Evolutionary conservation across 2,888 invertebrate species (phyloP), one percentile per base, ranked within the genome.

Genomic region (Empis stercorea): DNA sequence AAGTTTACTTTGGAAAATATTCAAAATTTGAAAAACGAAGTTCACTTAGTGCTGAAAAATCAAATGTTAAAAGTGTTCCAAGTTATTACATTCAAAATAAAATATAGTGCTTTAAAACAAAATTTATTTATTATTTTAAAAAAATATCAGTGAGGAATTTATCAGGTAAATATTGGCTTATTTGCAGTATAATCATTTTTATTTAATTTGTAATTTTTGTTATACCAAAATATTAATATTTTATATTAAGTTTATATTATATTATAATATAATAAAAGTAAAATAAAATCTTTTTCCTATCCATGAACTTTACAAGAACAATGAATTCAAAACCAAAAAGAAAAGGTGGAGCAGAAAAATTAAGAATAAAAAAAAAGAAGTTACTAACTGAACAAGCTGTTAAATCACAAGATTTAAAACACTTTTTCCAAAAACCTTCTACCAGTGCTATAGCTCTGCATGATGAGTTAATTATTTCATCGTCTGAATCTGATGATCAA

Each of bases 331-430:
- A 42, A 42, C 42, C 42, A 4, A 42, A 42, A 43, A 43, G 43
- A 43, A 43, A 43, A 43, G 17, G 43, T 34, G 43, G 43, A 43
- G 34, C 43, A 43, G 43, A 43, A 43, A 43, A 43, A 32, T 17
- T 43, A 11, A 43, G 20, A 43, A 43, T 43, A 20, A 43, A 43
- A 43, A 43, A 17, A n/a, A 43, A 43, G 16, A 42, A 42, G 16
- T 14, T 42, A 42, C 42, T 27, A 42, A 42, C 30, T 3, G 7
- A 42, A 14, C 34, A 43, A 43, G 34, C 43, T 43, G 6, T 17
- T 43, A 43, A 43, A 43, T 43, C 43, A 13, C 34, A 43, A 16
- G 32, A 43, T 10, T 43, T 32, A 34, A 43, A 43, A 43, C 2
- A 11, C 34, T 43, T 15, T 43, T 43, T 43, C 32, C 34, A 43